Evolutionary conservation across 2,113 vertebrate species (phyloP), one percentile per base, ranked within the genome.

Genomic region (Sialia sialis): DNA sequence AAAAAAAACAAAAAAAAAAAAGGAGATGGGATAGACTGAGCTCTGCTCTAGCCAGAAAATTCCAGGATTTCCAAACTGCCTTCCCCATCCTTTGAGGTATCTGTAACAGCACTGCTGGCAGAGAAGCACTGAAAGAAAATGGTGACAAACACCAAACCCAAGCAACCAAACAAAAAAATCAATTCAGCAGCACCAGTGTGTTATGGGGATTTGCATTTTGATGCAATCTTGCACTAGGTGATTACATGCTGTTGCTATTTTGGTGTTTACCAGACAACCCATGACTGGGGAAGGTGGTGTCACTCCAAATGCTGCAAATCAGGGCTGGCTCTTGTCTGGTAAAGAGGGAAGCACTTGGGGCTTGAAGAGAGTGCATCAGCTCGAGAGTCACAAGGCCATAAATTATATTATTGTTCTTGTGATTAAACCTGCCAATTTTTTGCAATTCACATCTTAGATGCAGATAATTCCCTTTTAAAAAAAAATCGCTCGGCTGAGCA

Each of bases 361-460:
- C 82, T 90, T 85, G 82, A 94, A 79, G 92, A 89, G 87, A 32
- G 46, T 60, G 66, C 70, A 64, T 79, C 82, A 94, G 85, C 82
- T 92, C 46, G 20, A 84, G 91, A 91, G 85, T 76, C 79, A 83
- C 86, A 66, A 69, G 92, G 72, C 72, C 8, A 9, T 60, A 64
- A 90, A 91, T 93, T 68, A 22, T 68, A 6, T 87, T 84, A 84
- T 70, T 89, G 60, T 88, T 93, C 83, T 72, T 64, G 75, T 79
- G 78, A 87, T 95, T 94, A 96, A 93, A 91, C 92, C 84, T 87
- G 87, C 90, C 88, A 79, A 56, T 95, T 96, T 68, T 77, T 93
- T 68, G 49, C 84, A 72, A 27, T 93, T 91, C 84, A 66, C 58
- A 59, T 63, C 78, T 85, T 29, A 32, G 74, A 78, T 85, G 66